Evolutionary conservation across 2,888 invertebrate species (phyloP), one percentile per base, ranked within the genome.

Genomic region (Eristalis intricaria): DNA sequence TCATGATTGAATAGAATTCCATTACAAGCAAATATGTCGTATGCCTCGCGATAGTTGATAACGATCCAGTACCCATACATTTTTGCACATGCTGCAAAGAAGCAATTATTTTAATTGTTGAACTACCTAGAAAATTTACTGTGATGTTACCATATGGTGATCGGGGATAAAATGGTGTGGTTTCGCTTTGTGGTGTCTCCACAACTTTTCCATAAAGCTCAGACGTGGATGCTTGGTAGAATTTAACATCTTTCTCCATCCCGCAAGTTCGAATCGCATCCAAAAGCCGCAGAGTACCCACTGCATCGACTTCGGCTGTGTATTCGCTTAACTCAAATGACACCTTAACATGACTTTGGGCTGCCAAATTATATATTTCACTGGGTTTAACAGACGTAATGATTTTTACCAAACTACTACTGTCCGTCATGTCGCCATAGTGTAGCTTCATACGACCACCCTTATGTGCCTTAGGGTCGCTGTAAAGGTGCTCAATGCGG

Each of bases 301-400:
- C 95, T 0, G 97, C 99, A 93, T 99, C 98, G 1, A 99, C 99
- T 94, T 99, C 99, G 0, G 99, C 99, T 0, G 99, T 99, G 91
- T 99, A 99, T 93, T 99, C 99, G 90, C 99, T 98, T 85, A 99
- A 94, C 91, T 99, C 99, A 92, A 99, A 99, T 0, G 99, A 99
- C 50, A 99, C 98, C 94, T 99, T 99, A 1, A 99, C 99, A 93
- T 99, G 99, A 89, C 99, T 99, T 92, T 99, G 99, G 0, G 99
- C 99, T 0, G 99, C 99, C 88, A 99, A 94, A 94, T 99, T 99
- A 93, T 99, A 99, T 89, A 99, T 97, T 94, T 99, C 99, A 50
- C 95, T 95, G 0, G 99, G 99, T 90, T 93, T 92, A 11, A 93
- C 93, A 89, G 90, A 90, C 23, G 93, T 93, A 75, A 98, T 97